Percentiles rank a stretch among this genome's conserved stretches.
Evolutionary conservation across 2,113 vertebrate genomes (phyloP).

Genomic region (Callospermophilus lateralis): DNA sequence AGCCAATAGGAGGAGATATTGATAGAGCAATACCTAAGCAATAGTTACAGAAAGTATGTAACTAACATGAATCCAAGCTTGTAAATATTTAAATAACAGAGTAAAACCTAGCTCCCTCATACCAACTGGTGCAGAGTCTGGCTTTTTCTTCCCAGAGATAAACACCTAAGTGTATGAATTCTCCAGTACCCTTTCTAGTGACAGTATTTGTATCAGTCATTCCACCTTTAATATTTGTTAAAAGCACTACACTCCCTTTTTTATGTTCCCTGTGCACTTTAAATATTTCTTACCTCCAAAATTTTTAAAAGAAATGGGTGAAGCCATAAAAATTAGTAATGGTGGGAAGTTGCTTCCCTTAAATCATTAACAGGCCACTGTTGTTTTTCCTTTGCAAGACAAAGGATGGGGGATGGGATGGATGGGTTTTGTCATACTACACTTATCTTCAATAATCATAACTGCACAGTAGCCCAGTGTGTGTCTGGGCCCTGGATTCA

Average conservation of each 20-base stretch:
- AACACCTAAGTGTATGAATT: neutral
- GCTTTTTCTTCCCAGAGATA: neutral
- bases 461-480: neutral
- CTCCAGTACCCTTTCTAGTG: neutral
- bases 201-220: neutral
- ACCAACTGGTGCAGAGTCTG: neutral
- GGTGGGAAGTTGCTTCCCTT: neutral
- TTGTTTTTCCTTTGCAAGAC: neutral
- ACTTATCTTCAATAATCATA: neutral
- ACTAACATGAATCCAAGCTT: neutral
- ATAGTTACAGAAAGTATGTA: neutral
- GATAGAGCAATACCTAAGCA: neutral
- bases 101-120: neutral
- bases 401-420: neutral
- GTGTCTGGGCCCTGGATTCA: neutral
- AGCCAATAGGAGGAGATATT: neutral
- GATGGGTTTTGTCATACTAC: neutral
- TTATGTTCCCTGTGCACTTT: neutral
- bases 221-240: neutral
- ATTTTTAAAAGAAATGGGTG: neutral
- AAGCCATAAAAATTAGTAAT: neutral
- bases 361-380: neutral
- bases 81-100: constrained; percentile 1
- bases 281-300: constrained; percentile 23
- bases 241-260: neutral